These are phyloP conservation scores for Spisula subtruncata DNA, from an alignment of 2,888 invertebrate genomes.

Conservation along the genomic window DNA sequence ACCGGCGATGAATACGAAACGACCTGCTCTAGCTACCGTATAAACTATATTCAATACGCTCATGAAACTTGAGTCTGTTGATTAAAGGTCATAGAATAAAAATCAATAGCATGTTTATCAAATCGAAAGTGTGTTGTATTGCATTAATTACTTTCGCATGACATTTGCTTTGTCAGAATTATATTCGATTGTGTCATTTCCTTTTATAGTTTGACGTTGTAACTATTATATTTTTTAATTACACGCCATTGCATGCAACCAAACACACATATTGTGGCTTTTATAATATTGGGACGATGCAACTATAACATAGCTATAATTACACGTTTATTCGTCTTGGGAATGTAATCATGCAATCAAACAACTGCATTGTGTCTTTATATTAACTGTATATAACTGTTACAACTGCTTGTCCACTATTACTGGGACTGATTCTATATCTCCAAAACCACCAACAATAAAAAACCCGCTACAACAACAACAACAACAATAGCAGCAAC, in stretches of 20 bases:
- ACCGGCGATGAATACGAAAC: too few relatives aligned
- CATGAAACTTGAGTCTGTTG: neutral
- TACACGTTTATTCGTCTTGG: neutral
- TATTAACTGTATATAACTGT: too few relatives aligned
- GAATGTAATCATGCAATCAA: neutral
- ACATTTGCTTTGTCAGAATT: neutral
- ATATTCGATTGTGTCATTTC: neutral
- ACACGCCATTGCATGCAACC: too few relatives aligned
- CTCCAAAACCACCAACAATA: too few relatives aligned
- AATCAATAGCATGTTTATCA: neutral
- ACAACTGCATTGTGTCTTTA: neutral
- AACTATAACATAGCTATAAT: neutral
- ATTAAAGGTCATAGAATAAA: neutral
- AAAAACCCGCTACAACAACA: too few relatives aligned
- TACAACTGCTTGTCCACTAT: too few relatives aligned
- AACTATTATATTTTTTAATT: too few relatives aligned
- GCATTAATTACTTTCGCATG: neutral
- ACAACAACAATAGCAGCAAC: too few relatives aligned
- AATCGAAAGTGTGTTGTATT: neutral
- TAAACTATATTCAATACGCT: neutral
- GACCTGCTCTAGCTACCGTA: too few relatives aligned
- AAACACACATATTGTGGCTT: too few relatives aligned
- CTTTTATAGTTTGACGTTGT: too few relatives aligned
- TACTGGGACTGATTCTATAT: too few relatives aligned
- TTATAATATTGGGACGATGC: neutral